phyloP scores from a whole-genome alignment of 2,797 vertebrate genomes.

The Apogon talboti region DNA sequence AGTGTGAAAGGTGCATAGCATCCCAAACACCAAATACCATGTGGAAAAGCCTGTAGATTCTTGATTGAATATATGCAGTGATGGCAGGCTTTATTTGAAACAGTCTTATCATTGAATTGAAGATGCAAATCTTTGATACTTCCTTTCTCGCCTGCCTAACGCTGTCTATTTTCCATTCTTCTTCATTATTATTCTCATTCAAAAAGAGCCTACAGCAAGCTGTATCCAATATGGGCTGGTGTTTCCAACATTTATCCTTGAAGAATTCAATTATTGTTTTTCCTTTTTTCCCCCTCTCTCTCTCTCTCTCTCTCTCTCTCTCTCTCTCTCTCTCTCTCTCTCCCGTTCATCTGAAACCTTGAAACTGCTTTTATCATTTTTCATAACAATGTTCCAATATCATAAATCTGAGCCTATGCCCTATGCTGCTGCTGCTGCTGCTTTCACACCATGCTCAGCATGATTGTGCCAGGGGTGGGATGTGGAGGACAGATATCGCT shows the following conservation, averaged over 20 bases:
- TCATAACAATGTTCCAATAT: conserved; percentile 55
- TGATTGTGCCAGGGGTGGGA: conserved; percentile 36
- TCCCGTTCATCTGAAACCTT: conserved; percentile 57
- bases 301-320: conserved; percentile 1
- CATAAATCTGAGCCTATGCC: conserved; percentile 60
- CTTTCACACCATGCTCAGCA: conserved; percentile 39
- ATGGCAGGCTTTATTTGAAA: conserved; percentile 46
- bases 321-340: not conserved
- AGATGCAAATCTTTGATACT: conserved; percentile 48
- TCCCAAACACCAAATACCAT: conserved; percentile 32
- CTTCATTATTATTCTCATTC: conserved; percentile 60
- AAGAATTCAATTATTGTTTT: conserved; percentile 71
- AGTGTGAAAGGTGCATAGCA: conserved; percentile 38
- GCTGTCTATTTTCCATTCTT: conserved; percentile 35
- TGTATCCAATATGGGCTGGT: conserved; percentile 39
- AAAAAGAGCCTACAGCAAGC: conserved; percentile 45
- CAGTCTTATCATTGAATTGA: conserved; percentile 18
- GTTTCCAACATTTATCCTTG: conserved; percentile 62
- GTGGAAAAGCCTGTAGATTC: conserved; percentile 29
- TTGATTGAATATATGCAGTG: conserved; percentile 41
- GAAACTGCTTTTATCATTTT: conserved; percentile 59
- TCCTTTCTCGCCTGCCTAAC: conserved; percentile 7
- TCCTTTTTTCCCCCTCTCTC: conserved; percentile 11
- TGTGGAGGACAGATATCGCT: conserved; percentile 50
- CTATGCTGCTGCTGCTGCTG: too few species aligned